phyloP scores from a whole-genome alignment of 2,888 invertebrate species.

The Coelinius sp. region DNA sequence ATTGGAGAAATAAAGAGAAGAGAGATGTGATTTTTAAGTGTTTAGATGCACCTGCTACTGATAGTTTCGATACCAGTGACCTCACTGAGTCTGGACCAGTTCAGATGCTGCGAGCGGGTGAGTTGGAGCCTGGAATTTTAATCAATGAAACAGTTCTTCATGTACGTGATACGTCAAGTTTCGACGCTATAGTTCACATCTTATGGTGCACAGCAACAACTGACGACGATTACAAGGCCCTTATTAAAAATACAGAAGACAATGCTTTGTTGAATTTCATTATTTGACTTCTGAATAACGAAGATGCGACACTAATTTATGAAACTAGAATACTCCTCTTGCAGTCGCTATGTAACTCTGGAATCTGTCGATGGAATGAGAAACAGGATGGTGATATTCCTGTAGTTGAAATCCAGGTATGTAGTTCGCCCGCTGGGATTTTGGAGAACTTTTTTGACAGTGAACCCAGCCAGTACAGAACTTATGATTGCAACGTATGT shows the following conservation, averaged over 20 bases:
- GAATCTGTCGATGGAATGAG: background rate
- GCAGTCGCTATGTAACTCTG: background rate
- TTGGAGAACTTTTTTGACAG: background rate
- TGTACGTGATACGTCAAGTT: background rate
- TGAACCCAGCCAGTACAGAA: background rate
- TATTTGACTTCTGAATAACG: background rate
- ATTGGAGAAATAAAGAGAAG: constrained; percentile 30
- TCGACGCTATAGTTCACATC: background rate
- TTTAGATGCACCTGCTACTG: background rate
- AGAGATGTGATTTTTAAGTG: background rate
- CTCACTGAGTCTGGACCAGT: background rate
- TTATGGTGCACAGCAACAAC: background rate
- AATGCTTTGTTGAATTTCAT: background rate
- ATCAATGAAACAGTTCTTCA: background rate
- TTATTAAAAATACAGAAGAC: background rate
- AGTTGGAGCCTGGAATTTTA: background rate
- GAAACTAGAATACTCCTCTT: background rate
- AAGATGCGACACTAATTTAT: background rate
- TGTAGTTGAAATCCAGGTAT: background rate
- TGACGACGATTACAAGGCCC: background rate
- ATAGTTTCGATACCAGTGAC: background rate
- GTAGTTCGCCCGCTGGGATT: background rate
- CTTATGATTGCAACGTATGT: background rate
- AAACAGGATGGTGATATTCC: background rate
- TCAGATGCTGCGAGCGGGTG: background rate